Conservation (phyloP, 2,797 vertebrate species). For the Catharus ustulatus region DNA sequence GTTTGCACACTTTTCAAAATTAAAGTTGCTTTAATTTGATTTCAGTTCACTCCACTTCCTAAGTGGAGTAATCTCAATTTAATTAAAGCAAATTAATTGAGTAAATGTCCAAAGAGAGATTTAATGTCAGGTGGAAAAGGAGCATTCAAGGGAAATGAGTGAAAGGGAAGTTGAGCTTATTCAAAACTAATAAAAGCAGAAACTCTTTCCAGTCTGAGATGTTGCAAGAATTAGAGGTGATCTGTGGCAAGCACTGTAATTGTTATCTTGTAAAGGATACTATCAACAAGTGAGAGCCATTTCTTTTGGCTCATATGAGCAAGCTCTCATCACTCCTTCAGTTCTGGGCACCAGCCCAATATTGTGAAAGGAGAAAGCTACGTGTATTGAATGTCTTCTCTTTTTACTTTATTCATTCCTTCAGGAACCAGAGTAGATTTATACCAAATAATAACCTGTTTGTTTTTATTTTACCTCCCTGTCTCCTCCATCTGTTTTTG, state of each 20-base stretch:
- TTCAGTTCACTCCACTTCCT: conserved; percentile 39
- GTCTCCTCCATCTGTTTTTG: background rate
- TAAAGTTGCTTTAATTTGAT: conserved; percentile 56
- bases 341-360: conserved; percentile 33
- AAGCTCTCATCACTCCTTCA: background rate
- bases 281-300: background rate
- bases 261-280: background rate
- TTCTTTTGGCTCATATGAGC: background rate
- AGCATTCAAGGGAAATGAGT: conserved; percentile 18
- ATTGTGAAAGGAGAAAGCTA: background rate
- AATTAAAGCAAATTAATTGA: conserved; percentile 64
- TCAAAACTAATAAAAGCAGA: background rate
- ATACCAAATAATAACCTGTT: background rate
- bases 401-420: background rate
- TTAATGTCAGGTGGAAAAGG: conserved; percentile 12
- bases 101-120: conserved; percentile 22
- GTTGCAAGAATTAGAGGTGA: background rate
- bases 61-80: conserved; percentile 52
- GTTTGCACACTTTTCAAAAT: conserved; percentile 46
- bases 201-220: background rate
- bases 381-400: background rate
- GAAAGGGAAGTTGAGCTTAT: background rate
- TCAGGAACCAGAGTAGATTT: background rate
- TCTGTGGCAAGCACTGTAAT: background rate
- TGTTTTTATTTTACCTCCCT: background rate